Evolutionary conservation across 1,140 invertebrate genomes (phyloP).

Genomic region (Cydia pomonella): DNA sequence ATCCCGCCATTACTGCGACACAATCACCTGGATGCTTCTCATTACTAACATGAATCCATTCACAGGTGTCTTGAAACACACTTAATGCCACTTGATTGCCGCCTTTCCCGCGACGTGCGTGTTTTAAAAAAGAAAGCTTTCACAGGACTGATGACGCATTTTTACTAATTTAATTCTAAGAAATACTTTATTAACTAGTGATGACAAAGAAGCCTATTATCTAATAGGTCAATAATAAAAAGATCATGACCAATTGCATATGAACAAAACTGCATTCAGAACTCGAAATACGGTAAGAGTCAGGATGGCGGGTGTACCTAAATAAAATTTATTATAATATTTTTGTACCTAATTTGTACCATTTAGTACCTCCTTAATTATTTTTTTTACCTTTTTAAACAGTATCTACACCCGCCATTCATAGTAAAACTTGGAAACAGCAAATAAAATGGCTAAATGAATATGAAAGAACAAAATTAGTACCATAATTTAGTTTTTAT

Average conservation of each 20-base stretch:
- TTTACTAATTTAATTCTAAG: slow-evolving; percentile 6
- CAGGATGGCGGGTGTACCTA: too few relatives aligned
- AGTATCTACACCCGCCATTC: too few relatives aligned
- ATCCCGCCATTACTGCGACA: slow-evolving; percentile 30
- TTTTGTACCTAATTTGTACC: too few relatives aligned
- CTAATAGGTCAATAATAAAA: background rate
- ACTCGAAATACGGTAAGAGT: background rate
- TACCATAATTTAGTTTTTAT: too few relatives aligned
- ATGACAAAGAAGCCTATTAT: background rate
- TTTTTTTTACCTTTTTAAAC: too few relatives aligned
- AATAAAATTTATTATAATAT: too few relatives aligned
- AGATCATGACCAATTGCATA: background rate
- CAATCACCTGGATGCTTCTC: slow-evolving; percentile 25
- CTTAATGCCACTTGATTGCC: slow-evolving; percentile 18
- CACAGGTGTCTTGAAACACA: slow-evolving; percentile 8
- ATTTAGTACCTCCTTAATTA: too few relatives aligned
- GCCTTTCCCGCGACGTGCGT: slow-evolving; percentile 10
- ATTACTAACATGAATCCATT: slow-evolving; percentile 30
- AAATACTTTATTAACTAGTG: background rate
- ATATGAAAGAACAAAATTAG: too few relatives aligned
- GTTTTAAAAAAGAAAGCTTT: background rate
- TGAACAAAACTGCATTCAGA: background rate
- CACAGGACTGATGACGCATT: slow-evolving; percentile 6
- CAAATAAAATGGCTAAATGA: too few relatives aligned
- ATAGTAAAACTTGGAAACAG: too few relatives aligned